A percentile compares a stretch with the other conserved stretches of the same genome.
Conservation (phyloP, 2,113 vertebrate genomes). For the Cyphomyrus discorhynchus region DNA sequence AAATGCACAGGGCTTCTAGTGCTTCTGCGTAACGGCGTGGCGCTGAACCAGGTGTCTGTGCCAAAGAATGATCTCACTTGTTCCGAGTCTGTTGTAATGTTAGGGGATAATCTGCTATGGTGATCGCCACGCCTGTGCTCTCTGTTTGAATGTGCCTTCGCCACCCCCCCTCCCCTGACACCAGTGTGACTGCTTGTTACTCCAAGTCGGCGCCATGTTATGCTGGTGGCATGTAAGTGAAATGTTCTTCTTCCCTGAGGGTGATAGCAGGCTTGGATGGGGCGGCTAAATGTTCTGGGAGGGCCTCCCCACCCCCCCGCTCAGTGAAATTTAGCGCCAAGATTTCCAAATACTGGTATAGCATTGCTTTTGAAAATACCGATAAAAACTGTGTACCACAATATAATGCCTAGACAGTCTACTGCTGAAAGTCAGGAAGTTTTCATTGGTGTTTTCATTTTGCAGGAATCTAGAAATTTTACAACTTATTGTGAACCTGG, state of each 20-base stretch:
- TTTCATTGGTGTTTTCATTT: neutral
- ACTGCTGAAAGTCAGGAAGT: neutral
- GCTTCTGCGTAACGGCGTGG: neutral
- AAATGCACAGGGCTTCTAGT: neutral
- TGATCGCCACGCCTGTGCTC: neutral
- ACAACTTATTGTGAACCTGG: neutral
- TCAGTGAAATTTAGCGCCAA: neutral
- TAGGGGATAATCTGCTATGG: neutral
- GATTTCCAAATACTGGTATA: neutral
- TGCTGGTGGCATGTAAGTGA: neutral
- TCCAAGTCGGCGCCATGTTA: neutral
- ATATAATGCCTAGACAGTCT: neutral
- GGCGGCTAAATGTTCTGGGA: neutral
- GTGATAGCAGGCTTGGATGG: neutral
- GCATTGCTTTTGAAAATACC: neutral
- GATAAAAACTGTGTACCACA: neutral
- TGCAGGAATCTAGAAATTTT: neutral
- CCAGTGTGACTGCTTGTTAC: neutral
- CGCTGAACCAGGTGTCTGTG: neutral
- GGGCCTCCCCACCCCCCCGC: neutral
- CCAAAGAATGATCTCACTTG: constrained; percentile 2
- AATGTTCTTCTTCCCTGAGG: neutral
- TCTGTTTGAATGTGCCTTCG: neutral
- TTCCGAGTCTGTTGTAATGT: neutral
- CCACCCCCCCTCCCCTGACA: neutral